A percentile compares a stretch with the other conserved stretches of the same genome.
Evolutionary conservation across 2,888 invertebrate species (phyloP).

Genomic region (Standfussiana lucernea): DNA sequence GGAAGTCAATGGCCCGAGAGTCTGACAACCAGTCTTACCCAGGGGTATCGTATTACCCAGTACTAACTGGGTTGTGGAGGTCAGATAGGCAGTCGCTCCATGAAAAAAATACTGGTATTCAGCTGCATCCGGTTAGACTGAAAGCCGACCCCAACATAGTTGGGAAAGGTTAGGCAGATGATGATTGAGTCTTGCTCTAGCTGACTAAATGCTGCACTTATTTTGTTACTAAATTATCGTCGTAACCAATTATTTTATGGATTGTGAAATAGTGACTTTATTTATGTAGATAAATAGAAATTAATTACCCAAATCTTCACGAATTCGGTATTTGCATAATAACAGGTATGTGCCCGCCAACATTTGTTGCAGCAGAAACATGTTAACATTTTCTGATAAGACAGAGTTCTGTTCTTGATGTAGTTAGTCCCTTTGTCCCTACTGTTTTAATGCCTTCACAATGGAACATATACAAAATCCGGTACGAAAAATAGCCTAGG

Average conservation of each 20-base stretch:
- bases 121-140: too few relatives aligned
- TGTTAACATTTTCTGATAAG: not conserved
- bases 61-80: too few relatives aligned
- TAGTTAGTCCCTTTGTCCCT: not conserved
- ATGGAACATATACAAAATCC: not conserved
- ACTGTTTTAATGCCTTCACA: not conserved
- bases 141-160: too few relatives aligned
- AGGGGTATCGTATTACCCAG: too few relatives aligned
- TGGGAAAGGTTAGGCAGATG: too few relatives aligned
- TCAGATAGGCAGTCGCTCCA: too few relatives aligned
- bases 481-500: not conserved
- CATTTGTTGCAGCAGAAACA: not conserved
- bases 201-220: not conserved
- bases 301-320: not conserved
- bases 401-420: not conserved
- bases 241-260: not conserved
- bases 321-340: not conserved
- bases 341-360: not conserved
- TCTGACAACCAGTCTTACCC: too few relatives aligned
- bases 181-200: not conserved
- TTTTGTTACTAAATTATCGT: not conserved
- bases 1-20: too few relatives aligned
- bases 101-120: too few relatives aligned
- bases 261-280: not conserved
- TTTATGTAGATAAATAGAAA: not conserved